Conservation (phyloP, 1,140 invertebrate genomes). For the Colletes latitarsis region DNA sequence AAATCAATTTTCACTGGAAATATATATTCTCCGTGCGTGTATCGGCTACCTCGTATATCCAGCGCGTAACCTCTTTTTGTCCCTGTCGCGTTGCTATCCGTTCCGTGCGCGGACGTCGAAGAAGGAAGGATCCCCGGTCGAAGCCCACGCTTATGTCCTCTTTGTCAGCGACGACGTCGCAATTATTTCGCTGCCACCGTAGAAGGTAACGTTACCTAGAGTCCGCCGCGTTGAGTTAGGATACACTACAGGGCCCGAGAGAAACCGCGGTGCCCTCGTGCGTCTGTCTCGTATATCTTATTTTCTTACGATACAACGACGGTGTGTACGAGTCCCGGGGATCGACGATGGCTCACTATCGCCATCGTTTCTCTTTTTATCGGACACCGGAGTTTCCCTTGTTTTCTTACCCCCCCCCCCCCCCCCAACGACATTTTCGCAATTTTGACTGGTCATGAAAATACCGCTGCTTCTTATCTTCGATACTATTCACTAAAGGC, state of each 20-base stretch:
- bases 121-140: background rate
- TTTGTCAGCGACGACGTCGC: constrained; percentile 54
- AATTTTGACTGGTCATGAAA: no score
- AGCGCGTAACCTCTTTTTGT: constrained; percentile 14
- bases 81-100: background rate
- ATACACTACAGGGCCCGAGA: constrained; percentile 1
- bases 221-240: constrained; percentile 1
- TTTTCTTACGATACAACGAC: constrained; percentile 51
- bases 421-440: no score
- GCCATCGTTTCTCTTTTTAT: background rate
- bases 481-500: no score
- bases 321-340: background rate
- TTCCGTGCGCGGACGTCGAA: constrained; percentile 20
- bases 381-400: background rate
- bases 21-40: constrained; percentile 12
- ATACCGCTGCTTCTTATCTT: no score
- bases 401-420: no score
- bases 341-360: background rate
- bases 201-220: constrained; percentile 49
- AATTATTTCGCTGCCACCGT: constrained; percentile 59
- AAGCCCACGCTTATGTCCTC: constrained; percentile 38
- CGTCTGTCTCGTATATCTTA: constrained; percentile 60
- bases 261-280: constrained; percentile 17
- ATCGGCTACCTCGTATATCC: background rate
- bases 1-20: constrained; percentile 33